Conservation (phyloP, 2,797 vertebrate species). For the Triplophysa yarkandensis region DNA sequence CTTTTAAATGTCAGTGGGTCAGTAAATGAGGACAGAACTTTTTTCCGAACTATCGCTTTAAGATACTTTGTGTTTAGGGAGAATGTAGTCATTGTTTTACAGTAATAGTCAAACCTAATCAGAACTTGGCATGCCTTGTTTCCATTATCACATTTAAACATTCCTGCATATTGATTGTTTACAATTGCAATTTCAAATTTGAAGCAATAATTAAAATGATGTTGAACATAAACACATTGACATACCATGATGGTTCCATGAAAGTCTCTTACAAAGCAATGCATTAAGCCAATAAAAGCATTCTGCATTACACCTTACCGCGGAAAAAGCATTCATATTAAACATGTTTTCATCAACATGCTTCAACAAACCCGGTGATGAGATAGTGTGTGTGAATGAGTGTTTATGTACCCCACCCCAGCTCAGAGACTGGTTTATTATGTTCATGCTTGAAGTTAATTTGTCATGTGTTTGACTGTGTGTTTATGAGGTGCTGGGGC, state of each 20-base stretch:
- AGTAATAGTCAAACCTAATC: too few relatives aligned
- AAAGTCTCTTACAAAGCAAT: neutral
- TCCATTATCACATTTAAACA: neutral
- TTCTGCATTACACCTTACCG: neutral
- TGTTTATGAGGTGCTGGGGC: conserved; percentile 67
- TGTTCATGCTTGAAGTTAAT: conserved; percentile 66
- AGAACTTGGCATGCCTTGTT: neutral
- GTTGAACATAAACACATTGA: neutral
- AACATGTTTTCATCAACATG: conserved; percentile 12
- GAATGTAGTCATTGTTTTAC: neutral
- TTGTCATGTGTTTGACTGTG: conserved; percentile 64
- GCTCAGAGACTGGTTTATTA: conserved; percentile 42
- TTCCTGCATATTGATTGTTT: conserved; percentile 1
- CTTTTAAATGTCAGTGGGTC: too few relatives aligned
- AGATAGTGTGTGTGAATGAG: conserved; percentile 4
- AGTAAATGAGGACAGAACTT: too few relatives aligned
- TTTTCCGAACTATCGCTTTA: too few relatives aligned
- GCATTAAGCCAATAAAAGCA: neutral
- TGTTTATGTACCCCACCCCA: conserved; percentile 18
- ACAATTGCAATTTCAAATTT: neutral
- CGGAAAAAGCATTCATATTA: conserved; percentile 2
- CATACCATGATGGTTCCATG: too few relatives aligned
- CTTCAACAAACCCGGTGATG: conserved; percentile 18
- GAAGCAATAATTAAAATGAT: neutral
- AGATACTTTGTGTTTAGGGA: too few relatives aligned